Conservation (phyloP, 2,888 invertebrate genomes). For the Protophormia terraenovae region DNA sequence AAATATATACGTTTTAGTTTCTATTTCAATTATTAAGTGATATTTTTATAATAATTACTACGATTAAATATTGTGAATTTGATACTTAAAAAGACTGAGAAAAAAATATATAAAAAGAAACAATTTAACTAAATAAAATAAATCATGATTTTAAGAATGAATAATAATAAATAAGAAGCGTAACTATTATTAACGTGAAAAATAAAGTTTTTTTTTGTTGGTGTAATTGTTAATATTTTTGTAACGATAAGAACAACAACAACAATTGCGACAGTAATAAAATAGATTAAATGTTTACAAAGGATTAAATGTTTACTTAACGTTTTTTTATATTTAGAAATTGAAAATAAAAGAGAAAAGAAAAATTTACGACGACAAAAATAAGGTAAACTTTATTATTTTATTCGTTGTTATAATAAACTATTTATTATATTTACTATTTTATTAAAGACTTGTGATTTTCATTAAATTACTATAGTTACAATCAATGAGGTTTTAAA, state of each 20-base stretch:
- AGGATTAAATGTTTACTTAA: not conserved
- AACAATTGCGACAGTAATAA: not conserved
- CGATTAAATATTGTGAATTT: conserved; percentile 6
- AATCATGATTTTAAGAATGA: conserved; percentile 7
- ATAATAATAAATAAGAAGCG: not conserved
- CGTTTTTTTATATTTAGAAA: conserved; percentile 7
- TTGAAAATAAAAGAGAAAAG: not conserved
- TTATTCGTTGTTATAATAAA: not conserved
- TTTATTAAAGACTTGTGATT: conserved; percentile 39
- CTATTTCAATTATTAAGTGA: conserved; percentile 25
- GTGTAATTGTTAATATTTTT: conserved; percentile 6
- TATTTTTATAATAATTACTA: conserved; percentile 37
- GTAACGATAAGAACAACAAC: not conserved
- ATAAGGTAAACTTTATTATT: not conserved
- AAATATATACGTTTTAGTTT: not conserved
- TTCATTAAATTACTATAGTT: conserved; percentile 20
- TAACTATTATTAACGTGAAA: conserved; percentile 5
- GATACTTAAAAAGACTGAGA: conserved; percentile 17
- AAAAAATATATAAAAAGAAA: not conserved
- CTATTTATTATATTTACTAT: not conserved
- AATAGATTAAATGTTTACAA: conserved; percentile 1
- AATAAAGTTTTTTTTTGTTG: not conserved
- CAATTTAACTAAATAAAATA: not conserved
- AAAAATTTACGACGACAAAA: not conserved
- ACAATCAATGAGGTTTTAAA: not conserved